phyloP scores from a whole-genome alignment of 2,888 invertebrate species.

The Agrotis exclamationis region DNA sequence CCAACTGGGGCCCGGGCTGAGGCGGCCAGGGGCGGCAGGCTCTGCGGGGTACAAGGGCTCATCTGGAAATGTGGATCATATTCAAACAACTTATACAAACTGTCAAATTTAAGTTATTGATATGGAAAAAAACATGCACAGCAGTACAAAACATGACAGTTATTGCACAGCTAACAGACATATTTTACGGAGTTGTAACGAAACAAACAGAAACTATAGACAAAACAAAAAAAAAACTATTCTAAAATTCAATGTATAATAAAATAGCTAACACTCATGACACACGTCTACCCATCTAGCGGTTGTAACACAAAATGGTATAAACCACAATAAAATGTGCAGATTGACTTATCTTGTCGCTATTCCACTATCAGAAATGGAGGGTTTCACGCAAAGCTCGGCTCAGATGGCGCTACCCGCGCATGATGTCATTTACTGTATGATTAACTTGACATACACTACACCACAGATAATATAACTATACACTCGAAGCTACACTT shows the following conservation, averaged over 20 bases:
- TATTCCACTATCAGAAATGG: not conserved
- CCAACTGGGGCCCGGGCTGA: constrained; percentile 76
- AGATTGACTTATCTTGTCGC: constrained; percentile 3
- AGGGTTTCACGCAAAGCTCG: no score
- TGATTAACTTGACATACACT: no score
- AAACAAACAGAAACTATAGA: no score
- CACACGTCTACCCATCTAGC: not conserved
- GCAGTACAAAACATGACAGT: not conserved
- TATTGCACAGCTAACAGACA: not conserved
- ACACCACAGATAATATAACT: no score
- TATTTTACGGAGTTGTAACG: no score
- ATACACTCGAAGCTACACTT: no score
- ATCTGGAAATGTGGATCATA: constrained; percentile 15
- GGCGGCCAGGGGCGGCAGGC: constrained; percentile 68
- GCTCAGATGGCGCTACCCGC: no score
- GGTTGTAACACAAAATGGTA: not conserved
- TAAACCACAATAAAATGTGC: not conserved
- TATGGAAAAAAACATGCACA: not conserved
- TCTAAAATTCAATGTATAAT: not conserved
- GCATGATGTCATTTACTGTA: no score
- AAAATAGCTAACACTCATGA: not conserved
- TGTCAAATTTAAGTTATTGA: not conserved
- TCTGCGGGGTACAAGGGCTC: constrained; percentile 49
- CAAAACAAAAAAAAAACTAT: no score
- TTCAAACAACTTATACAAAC: not conserved